Evolutionary conservation across 2,797 vertebrate species (phyloP).

Genomic region (Sebastiscus tertius): DNA sequence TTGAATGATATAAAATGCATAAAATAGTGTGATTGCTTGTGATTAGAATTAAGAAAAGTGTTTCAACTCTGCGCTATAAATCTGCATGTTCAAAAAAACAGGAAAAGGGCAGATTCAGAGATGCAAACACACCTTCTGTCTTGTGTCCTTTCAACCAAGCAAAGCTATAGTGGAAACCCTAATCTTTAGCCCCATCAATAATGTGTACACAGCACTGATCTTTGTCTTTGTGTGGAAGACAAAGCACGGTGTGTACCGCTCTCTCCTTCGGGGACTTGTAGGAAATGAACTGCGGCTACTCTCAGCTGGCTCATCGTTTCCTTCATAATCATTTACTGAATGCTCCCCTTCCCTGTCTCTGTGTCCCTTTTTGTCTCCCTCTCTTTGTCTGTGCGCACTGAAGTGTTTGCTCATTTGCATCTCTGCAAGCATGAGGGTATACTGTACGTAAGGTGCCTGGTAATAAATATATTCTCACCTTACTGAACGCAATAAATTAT

Average conservation of each 20-base stretch:
- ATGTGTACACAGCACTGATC: constrained; percentile 42
- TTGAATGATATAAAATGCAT: neutral
- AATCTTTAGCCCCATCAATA: constrained; percentile 47
- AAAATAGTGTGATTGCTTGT: neutral
- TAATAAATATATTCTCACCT: neutral
- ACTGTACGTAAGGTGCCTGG: neutral
- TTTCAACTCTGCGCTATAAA: neutral
- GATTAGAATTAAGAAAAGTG: neutral
- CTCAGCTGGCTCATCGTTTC: constrained; percentile 63
- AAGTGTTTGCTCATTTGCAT: constrained; percentile 45
- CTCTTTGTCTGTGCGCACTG: constrained; percentile 26
- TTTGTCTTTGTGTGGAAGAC: constrained; percentile 47
- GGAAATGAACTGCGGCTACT: constrained; percentile 58
- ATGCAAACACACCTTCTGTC: neutral
- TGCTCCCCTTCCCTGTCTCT: constrained; percentile 23
- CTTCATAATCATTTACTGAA: constrained; percentile 55
- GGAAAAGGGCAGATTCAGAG: neutral
- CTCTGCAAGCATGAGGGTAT: neutral
- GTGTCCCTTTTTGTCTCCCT: constrained; percentile 28
- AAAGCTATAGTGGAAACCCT: constrained; percentile 23
- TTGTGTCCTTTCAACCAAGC: neutral
- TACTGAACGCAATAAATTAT: neutral
- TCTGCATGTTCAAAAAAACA: neutral
- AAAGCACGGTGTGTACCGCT: constrained; percentile 31
- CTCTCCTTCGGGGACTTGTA: constrained; percentile 48